Conservation (phyloP, 1,140 invertebrate genomes). For the Chironomus tepperi region DNA sequence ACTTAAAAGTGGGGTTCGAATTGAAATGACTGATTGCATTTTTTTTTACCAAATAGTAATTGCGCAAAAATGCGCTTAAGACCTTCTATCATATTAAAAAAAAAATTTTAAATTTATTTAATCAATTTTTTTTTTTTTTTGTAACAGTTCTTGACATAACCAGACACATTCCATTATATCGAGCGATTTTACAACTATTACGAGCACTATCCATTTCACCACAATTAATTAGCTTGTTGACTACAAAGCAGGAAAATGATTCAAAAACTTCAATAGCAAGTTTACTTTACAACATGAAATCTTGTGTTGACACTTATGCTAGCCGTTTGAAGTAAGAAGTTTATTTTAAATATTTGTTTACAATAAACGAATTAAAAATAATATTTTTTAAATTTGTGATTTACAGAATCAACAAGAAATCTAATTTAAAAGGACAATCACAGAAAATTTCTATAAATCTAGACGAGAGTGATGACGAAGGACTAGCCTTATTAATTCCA, state of each 20-base stretch:
- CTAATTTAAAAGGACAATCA: slow-evolving; percentile 39
- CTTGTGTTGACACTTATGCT: slow-evolving; percentile 84
- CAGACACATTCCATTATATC: slow-evolving; percentile 83
- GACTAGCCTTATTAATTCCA: slow-evolving; percentile 74
- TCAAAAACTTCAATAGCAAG: slow-evolving; percentile 50
- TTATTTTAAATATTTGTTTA: background rate
- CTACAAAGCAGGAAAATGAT: slow-evolving; percentile 44
- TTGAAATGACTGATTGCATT: too few relatives aligned
- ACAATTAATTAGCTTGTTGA: slow-evolving; percentile 55
- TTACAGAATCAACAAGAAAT: slow-evolving; percentile 41
- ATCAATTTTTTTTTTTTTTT: slow-evolving; percentile 26
- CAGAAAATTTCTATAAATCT: slow-evolving; percentile 38
- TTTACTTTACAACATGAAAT: slow-evolving; percentile 76
- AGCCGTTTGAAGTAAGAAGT: slow-evolving; percentile 61
- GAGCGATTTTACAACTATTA: slow-evolving; percentile 70
- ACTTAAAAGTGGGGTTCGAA: too few relatives aligned
- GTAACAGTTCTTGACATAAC: slow-evolving; percentile 81
- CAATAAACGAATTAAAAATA: slow-evolving; percentile 28
- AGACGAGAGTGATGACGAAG: slow-evolving; percentile 62
- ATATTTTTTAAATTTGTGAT: slow-evolving; percentile 26
- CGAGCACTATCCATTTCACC: slow-evolving; percentile 65
- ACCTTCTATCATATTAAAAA: slow-evolving; percentile 25
- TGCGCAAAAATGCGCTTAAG: slow-evolving; percentile 26
- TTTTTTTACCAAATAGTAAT: too few relatives aligned
- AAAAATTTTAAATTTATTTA: slow-evolving; percentile 23